These are phyloP conservation scores for Neolamprologus fasciatus DNA, from an alignment of 2,113 vertebrate genomes.

Conservation along the genomic window DNA sequence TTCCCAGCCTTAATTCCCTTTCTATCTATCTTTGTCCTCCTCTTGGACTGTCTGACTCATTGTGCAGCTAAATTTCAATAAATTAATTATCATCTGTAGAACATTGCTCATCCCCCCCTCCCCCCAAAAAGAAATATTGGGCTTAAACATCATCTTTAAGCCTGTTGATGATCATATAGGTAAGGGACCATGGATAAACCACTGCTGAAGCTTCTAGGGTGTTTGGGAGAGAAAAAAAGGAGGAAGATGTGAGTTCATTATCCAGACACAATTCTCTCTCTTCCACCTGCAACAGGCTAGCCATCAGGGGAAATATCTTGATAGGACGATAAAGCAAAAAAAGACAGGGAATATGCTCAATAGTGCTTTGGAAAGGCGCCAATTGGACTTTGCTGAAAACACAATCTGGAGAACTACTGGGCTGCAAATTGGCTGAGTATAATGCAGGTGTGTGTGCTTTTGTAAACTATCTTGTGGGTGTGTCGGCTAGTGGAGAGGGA, in stretches of 20 bases:
- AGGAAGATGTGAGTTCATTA: constrained; percentile 50
- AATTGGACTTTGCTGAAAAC: constrained; percentile 56
- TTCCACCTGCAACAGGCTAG: constrained; percentile 40
- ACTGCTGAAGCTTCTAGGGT: not conserved
- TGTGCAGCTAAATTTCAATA: constrained; percentile 34
- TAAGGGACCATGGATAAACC: not conserved
- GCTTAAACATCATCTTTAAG: not conserved
- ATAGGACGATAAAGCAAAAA: constrained; percentile 55
- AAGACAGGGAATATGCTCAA: constrained; percentile 52
- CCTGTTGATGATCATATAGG: not conserved
- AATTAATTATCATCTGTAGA: constrained; percentile 15
- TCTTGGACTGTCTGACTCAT: not conserved
- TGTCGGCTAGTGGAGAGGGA: constrained; percentile 15
- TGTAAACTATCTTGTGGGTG: not conserved
- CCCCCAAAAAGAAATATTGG: not conserved
- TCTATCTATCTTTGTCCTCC: constrained; percentile 4
- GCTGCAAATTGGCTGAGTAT: constrained; percentile 51
- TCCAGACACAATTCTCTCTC: constrained; percentile 26
- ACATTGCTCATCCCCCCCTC: not conserved
- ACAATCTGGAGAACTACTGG: constrained; percentile 51
- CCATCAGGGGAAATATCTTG: constrained; percentile 58
- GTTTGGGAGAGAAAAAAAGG: constrained; percentile 8
- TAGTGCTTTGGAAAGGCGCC: constrained; percentile 46
- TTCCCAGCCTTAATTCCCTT: constrained; percentile 8
- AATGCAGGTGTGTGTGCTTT: constrained; percentile 28